phyloP scores from a whole-genome alignment of 2,113 vertebrate genomes.

The Stegastes partitus region DNA sequence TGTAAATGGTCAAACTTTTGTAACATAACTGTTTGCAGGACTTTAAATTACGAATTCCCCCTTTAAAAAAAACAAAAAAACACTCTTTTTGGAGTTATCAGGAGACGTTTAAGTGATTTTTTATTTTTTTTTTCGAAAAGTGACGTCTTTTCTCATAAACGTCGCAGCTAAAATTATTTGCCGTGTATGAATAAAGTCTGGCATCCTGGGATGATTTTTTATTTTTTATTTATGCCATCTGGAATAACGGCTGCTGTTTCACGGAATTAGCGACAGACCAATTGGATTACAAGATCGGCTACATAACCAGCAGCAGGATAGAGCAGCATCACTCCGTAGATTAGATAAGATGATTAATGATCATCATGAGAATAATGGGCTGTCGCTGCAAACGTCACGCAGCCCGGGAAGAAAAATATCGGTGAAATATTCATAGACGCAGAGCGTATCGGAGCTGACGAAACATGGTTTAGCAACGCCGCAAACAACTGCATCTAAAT shows the following conservation, averaged over 20 bases:
- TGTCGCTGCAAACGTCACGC: constrained; percentile 10
- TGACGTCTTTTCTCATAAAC: not conserved
- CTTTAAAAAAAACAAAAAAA: too few species aligned
- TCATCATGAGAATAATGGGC: constrained; percentile 29
- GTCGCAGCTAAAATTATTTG: constrained; percentile 14
- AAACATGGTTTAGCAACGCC: too few species aligned
- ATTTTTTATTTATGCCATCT: constrained; percentile 69
- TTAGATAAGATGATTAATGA: constrained; percentile 60
- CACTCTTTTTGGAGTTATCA: too few species aligned
- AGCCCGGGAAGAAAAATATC: constrained; percentile 4
- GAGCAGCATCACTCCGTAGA: constrained; percentile 37
- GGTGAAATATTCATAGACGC: not conserved
- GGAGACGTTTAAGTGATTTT: too few species aligned
- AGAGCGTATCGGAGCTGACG: not conserved
- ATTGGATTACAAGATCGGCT: constrained; percentile 68
- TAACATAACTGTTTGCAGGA: too few species aligned
- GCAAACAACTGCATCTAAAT: not conserved
- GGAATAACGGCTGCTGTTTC: constrained; percentile 63
- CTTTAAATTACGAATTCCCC: too few species aligned
- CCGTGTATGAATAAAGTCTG: constrained; percentile 6
- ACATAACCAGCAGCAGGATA: constrained; percentile 42
- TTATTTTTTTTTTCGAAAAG: not conserved
- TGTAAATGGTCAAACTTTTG: too few species aligned
- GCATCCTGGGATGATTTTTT: constrained; percentile 34
- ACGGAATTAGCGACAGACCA: constrained; percentile 59